phyloP scores from a whole-genome alignment of 1,140 invertebrate species.

The Macrobrachium nipponense region DNA sequence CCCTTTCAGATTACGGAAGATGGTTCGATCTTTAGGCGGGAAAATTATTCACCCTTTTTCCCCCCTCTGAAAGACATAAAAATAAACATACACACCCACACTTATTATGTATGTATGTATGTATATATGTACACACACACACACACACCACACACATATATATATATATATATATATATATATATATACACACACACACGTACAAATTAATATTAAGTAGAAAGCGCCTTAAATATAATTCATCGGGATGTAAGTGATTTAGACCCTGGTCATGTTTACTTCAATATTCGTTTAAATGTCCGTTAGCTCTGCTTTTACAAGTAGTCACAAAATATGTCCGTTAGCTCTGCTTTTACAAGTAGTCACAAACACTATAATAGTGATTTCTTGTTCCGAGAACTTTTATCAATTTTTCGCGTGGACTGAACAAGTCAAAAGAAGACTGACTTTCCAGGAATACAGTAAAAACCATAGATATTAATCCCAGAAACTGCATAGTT shows the following conservation, averaged over 20 bases:
- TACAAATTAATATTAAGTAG: neutral
- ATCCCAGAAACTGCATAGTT: too few species aligned
- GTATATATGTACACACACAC: neutral
- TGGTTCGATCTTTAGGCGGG: too few species aligned
- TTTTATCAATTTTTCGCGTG: too few species aligned
- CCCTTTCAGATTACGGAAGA: too few species aligned
- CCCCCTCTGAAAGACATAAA: neutral
- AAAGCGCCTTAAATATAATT: neutral
- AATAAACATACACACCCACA: slow-evolving; percentile 8
- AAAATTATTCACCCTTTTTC: too few species aligned
- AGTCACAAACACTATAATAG: too few species aligned
- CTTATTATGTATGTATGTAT: neutral
- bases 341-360: too few species aligned
- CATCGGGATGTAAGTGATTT: too few species aligned
- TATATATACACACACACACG: slow-evolving; percentile 29
- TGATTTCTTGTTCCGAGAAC: too few species aligned
- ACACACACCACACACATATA: slow-evolving; percentile 19
- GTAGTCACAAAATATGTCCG: neutral
- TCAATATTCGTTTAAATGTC: neutral
- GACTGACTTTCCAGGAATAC: too few species aligned
- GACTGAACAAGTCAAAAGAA: neutral
- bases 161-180: slow-evolving; percentile 54
- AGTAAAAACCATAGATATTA: too few species aligned
- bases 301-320: neutral
- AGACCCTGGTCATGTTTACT: too few species aligned